Conservation (phyloP, 1,140 invertebrate genomes). For the Aphis craccivora region DNA sequence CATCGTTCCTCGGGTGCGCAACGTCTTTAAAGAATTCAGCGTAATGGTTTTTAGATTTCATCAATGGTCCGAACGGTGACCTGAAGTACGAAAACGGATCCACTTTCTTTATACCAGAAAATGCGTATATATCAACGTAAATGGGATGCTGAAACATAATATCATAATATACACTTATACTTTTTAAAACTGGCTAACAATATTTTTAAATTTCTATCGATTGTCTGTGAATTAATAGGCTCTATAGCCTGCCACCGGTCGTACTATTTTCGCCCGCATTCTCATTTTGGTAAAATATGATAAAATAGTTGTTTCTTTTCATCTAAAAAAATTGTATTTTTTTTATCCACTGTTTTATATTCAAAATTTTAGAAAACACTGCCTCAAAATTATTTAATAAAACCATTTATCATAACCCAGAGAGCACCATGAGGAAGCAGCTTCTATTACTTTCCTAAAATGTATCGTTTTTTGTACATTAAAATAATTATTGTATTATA, state of each 20-base stretch:
- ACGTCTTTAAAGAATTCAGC: conserved; percentile 13
- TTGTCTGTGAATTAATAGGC: neutral
- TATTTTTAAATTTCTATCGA: neutral
- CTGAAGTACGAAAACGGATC: conserved; percentile 32
- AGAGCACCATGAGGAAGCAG: too few species aligned
- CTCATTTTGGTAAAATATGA: neutral
- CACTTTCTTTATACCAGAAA: neutral
- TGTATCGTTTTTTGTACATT: too few species aligned
- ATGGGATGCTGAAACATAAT: conserved; percentile 16
- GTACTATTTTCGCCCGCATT: neutral
- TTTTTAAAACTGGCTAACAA: neutral
- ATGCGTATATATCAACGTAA: conserved; percentile 44
- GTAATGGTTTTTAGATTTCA: conserved; percentile 22
- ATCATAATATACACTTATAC: neutral
- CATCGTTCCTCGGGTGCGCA: neutral
- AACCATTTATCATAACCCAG: neutral
- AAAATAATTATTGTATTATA: too few species aligned
- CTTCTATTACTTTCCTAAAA: too few species aligned
- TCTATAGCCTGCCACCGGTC: too few species aligned
- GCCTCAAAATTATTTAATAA: neutral
- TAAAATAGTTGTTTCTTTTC: neutral
- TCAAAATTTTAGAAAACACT: neutral
- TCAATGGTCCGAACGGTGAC: neutral
- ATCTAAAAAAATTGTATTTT: neutral
- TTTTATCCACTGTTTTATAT: neutral